Base-by-base conservation (phyloP, 2,888 invertebrate genomes). In the Apamea sordens region DNA sequence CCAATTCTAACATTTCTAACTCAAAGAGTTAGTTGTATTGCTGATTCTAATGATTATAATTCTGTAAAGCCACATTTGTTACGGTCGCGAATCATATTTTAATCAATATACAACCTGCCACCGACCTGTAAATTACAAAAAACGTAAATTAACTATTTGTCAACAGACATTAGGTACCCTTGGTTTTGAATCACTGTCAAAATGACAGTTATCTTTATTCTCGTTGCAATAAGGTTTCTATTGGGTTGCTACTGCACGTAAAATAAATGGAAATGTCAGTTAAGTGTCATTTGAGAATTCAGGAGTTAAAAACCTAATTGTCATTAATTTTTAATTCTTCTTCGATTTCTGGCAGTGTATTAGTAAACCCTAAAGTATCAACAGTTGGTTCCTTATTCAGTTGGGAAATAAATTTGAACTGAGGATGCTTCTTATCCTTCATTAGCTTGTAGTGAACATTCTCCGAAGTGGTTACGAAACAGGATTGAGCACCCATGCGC, bases 401-500 rank as follows among this genome's bases (percentile, higher is more conserved):
- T 79, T 96, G 95, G 63, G 98, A 97, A 13, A 98, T 95, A 72
- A 97, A 95, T 89, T 98, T 98, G 92, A 98, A 98, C 68, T 87
- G 83, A 0, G 93, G 92, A 73, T 93, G 91, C 0, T 90, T 76
- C 72, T 98, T 98, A 91, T 98, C 98, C 18, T 95, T 96, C 83
- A 98, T 88, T 10, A 98, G 94, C 92, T 98, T 98, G 90, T 98
- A 98, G 61, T 98, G 97, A 0, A 98, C 96, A 83, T 97, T 98
- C 91, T 98, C 98, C 76, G 98, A 97, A 0, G 98, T 98, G 4
- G 98, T 97, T 44, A 93, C 84, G 59, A 92, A 92, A 80, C 92
- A 91, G 11, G 92, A 92, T 65, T 93, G 70, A 0, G 97, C 96
- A 83, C 97, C 97, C 93, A 99, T 96, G 89, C 98, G 97, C 97